These are phyloP conservation scores for Merluccius polli DNA, from an alignment of 2,797 vertebrate genomes.

Conservation along the genomic window DNA sequence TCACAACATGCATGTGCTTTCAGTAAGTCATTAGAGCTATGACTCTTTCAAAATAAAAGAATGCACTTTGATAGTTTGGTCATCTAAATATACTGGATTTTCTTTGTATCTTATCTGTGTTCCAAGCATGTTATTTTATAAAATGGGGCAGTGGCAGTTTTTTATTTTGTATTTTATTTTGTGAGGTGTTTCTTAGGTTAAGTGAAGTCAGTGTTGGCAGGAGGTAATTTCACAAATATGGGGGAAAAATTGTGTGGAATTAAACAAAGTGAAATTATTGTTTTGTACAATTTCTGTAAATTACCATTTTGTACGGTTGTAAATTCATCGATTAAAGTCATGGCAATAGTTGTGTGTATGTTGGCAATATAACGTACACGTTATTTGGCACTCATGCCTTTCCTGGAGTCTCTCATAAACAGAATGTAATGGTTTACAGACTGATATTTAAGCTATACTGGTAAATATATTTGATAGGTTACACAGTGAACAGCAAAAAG, in stretches of 20 bases:
- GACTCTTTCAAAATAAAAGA: slow-evolving; percentile 28
- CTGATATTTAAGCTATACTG: too few species aligned
- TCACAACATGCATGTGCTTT: slow-evolving; percentile 35
- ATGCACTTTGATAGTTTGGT: slow-evolving; percentile 76
- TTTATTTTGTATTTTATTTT: slow-evolving; percentile 17
- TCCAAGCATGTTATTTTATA: slow-evolving; percentile 47
- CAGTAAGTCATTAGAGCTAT: slow-evolving; percentile 22
- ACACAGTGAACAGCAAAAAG: too few species aligned
- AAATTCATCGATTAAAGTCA: slow-evolving; percentile 68
- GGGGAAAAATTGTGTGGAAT: not conserved
- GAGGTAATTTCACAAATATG: not conserved
- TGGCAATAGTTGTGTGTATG: slow-evolving; percentile 10
- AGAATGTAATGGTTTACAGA: too few species aligned
- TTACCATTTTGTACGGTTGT: slow-evolving; percentile 74
- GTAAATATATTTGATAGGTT: too few species aligned
- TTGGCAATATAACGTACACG: not conserved
- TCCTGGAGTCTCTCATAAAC: too few species aligned
- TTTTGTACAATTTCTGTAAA: slow-evolving; percentile 63
- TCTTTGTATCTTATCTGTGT: slow-evolving; percentile 33
- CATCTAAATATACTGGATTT: slow-evolving; percentile 40
- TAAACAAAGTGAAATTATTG: slow-evolving; percentile 8
- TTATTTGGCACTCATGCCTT: not conserved
- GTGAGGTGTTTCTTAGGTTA: not conserved
- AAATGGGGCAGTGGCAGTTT: slow-evolving; percentile 47
- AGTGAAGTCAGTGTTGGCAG: slow-evolving; percentile 2